A percentile compares a stretch with the other conserved stretches of the same genome.
These are phyloP conservation scores for Lordiphosa stackelbergi DNA, from an alignment of 1,140 invertebrate species.

Conservation along the genomic window DNA sequence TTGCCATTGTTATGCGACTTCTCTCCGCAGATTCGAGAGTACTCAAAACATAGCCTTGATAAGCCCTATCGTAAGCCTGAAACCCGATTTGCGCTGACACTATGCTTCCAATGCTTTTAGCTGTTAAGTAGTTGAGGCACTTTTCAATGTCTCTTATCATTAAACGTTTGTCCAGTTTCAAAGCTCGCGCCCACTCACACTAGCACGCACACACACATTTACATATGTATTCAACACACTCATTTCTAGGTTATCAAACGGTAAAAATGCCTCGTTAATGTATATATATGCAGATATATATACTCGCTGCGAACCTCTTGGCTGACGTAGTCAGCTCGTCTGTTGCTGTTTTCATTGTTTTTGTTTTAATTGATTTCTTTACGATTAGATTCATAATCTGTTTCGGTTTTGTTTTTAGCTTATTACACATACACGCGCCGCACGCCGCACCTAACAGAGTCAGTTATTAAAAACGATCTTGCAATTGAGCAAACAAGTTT, in stretches of 20 bases:
- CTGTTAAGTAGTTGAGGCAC: too few relatives aligned
- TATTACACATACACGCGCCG: conserved; percentile 19
- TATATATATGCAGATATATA: conserved; percentile 9
- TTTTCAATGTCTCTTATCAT: too few relatives aligned
- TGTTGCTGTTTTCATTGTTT: conserved; percentile 16
- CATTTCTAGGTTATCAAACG: conserved; percentile 70
- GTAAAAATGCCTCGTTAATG: conserved; percentile 48
- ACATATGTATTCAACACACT: conserved; percentile 16
- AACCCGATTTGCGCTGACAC: too few relatives aligned
- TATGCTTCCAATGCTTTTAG: too few relatives aligned
- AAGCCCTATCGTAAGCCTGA: too few relatives aligned
- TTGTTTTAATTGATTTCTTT: conserved; percentile 57
- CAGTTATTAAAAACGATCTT: conserved; percentile 27
- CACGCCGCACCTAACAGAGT: background rate
- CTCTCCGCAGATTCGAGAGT: too few relatives aligned
- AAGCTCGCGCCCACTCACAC: conserved; percentile 20
- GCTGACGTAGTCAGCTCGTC: conserved; percentile 35
- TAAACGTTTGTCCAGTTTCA: conserved; percentile 16
- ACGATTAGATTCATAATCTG: conserved; percentile 50
- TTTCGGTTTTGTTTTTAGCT: conserved; percentile 20
- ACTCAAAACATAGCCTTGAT: too few relatives aligned
- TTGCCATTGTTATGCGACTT: too few relatives aligned
- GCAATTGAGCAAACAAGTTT: conserved; percentile 43
- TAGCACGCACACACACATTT: conserved; percentile 18
- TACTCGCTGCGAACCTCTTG: conserved; percentile 16